Evolutionary conservation across 2,113 vertebrate genomes (phyloP).

Genomic region (Sardina pilchardus): DNA sequence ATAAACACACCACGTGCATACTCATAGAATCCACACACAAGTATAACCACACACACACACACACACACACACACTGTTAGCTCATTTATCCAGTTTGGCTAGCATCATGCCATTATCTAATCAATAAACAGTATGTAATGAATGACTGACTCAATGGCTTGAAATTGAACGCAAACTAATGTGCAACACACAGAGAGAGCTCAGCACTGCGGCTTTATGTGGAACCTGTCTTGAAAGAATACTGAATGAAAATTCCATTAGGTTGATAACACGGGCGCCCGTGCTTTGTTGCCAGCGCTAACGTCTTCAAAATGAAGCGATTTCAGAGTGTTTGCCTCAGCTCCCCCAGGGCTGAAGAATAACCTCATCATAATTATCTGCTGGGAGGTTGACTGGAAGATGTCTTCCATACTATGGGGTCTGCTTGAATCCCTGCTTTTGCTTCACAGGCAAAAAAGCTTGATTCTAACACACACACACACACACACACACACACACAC

Average conservation of each 20-base stretch:
- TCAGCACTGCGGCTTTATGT: not conserved
- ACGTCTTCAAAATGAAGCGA: not conserved
- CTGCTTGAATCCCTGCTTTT: not conserved
- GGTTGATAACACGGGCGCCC: not conserved
- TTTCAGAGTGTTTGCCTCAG: not conserved
- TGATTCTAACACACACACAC: not conserved
- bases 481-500: not conserved
- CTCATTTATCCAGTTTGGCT: not conserved
- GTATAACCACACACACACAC: too few species aligned
- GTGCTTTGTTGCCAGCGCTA: not conserved
- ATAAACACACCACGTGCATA: too few species aligned
- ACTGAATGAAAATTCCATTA: not conserved
- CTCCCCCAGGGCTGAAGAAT: not conserved
- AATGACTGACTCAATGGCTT: not conserved
- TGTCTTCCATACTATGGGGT: not conserved
- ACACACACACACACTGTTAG: too few species aligned
- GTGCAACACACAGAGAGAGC: not conserved
- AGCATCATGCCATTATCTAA: not conserved
- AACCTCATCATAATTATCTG: conserved; percentile 9
- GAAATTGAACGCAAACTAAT: not conserved
- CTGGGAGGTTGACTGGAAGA: not conserved
- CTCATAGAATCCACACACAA: not conserved
- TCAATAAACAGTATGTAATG: not conserved
- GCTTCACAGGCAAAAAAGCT: not conserved
- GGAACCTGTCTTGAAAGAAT: not conserved